These are phyloP conservation scores for Cryptosula pallasiana DNA, from an alignment of 2,888 invertebrate genomes.

Conservation along the genomic window DNA sequence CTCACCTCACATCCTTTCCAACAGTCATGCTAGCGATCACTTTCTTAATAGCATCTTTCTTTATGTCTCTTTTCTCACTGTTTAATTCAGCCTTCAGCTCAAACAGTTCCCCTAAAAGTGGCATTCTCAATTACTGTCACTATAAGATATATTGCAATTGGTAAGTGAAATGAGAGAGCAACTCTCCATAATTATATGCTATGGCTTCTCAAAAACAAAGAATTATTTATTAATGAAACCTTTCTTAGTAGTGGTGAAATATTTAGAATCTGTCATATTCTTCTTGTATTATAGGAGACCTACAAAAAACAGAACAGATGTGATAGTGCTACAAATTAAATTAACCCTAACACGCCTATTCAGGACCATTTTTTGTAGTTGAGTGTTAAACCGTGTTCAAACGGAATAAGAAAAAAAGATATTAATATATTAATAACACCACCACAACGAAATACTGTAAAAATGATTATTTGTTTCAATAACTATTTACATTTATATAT, in stretches of 20 bases:
- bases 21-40: constrained; percentile 98
- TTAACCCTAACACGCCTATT: no score
- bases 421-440: no score
- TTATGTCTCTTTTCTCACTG: constrained; percentile 96
- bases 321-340: no score
- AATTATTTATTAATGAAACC: constrained; percentile 54
- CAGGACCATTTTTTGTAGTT: no score
- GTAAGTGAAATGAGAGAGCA: no score
- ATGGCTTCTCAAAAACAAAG: no score
- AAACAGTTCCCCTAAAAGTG: constrained; percentile 74
- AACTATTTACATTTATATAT: no score
- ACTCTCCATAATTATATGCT: no score
- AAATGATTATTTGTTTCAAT: no score
- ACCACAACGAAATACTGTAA: no score
- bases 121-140: background rate
- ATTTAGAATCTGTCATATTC: constrained; percentile 94
- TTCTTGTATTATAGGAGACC: background rate
- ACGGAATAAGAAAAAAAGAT: no score
- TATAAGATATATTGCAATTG: background rate
- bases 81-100: constrained; percentile 94
- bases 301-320: background rate
- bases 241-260: constrained; percentile 96
- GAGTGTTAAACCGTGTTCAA: no score
- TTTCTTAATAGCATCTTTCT: constrained; percentile 96
- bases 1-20: constrained; percentile 79